phyloP scores from a whole-genome alignment of 2,888 invertebrate genomes.

The Coleophora flavipennella region DNA sequence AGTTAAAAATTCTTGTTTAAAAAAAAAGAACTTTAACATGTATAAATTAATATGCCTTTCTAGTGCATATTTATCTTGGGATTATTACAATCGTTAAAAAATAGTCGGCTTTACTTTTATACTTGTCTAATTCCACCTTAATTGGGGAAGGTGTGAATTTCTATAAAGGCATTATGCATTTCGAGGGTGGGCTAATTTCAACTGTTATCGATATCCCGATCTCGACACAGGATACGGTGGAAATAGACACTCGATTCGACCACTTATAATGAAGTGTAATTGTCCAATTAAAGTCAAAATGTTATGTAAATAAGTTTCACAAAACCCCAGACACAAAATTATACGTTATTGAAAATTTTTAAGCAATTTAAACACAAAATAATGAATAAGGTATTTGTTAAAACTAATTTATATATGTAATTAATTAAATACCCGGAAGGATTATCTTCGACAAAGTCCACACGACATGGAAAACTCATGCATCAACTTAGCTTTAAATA shows the following conservation, averaged over 20 bases:
- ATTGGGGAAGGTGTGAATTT: conserved; percentile 70
- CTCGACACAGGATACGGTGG: conserved; percentile 53
- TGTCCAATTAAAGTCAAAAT: conserved; percentile 65
- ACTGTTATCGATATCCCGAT: conserved; percentile 47
- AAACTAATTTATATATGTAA: conserved; percentile 12
- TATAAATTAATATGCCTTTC: no score
- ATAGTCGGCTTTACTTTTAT: conserved; percentile 41
- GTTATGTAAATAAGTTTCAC: conserved; percentile 52
- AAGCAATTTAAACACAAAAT: not conserved
- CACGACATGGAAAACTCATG: conserved; percentile 17
- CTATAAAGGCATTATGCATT: conserved; percentile 46
- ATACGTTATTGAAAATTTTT: conserved; percentile 5
- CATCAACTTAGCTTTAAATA: conserved; percentile 12
- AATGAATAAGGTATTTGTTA: conserved; percentile 3
- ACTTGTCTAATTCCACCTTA: conserved; percentile 57
- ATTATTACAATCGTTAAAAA: conserved; percentile 34
- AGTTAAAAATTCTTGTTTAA: no score
- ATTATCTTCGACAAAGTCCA: conserved; percentile 18
- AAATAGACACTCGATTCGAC: conserved; percentile 50
- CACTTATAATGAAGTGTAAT: conserved; percentile 39
- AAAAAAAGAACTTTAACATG: no score
- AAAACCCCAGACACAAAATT: conserved; percentile 10
- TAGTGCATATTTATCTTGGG: conserved; percentile 38
- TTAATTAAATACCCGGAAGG: conserved; percentile 15
- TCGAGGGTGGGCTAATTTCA: conserved; percentile 55